phyloP scores from a whole-genome alignment of 1,140 invertebrate species.

The Callitettix versicolor region DNA sequence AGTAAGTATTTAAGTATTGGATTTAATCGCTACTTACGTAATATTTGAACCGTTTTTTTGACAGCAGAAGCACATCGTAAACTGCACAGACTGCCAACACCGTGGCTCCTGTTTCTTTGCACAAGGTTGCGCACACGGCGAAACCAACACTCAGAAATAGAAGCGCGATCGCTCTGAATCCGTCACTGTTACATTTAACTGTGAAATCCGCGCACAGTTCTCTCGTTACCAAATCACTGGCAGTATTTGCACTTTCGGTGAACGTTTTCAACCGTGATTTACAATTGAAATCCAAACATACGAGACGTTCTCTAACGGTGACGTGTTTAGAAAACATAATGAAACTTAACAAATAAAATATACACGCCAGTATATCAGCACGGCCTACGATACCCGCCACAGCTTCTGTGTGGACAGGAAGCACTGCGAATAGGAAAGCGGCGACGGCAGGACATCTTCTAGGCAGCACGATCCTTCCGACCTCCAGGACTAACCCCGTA shows the following conservation, averaged over 20 bases:
- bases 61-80: constrained; percentile 13
- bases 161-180: too few species aligned
- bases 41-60: too few species aligned
- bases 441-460: constrained; percentile 52
- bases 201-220: too few species aligned
- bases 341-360: constrained; percentile 81
- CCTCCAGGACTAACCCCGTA: constrained; percentile 63
- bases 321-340: constrained; percentile 61
- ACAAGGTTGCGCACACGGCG: constrained; percentile 19
- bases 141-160: constrained; percentile 13
- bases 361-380: constrained; percentile 84
- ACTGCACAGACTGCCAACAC: constrained; percentile 19
- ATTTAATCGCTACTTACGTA: too few species aligned
- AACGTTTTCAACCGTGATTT: neutral
- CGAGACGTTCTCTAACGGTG: constrained; percentile 19
- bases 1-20: too few species aligned
- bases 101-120: constrained; percentile 23
- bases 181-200: too few species aligned
- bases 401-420: constrained; percentile 93
- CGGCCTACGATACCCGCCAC: constrained; percentile 93
- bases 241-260: too few species aligned
- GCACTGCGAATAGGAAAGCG: constrained; percentile 83
- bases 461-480: constrained; percentile 37
- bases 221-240: too few species aligned
- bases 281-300: too few species aligned